phyloP scores from a whole-genome alignment of 2,888 invertebrate genomes.

The Drosophila nigricruria region DNA sequence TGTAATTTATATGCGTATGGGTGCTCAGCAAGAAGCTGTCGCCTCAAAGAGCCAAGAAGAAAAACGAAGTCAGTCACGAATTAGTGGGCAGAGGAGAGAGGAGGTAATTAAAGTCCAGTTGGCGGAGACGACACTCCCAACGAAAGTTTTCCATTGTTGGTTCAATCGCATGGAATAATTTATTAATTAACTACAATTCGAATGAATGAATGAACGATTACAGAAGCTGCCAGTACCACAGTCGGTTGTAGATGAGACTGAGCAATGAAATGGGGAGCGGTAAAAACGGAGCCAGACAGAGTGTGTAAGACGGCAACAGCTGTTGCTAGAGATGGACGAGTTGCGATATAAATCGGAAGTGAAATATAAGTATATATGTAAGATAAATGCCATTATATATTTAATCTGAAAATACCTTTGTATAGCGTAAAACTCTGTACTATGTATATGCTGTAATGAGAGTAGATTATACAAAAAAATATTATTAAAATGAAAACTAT shows the following conservation, averaged over 20 bases:
- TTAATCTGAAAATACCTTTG: not conserved
- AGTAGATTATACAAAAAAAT: not conserved
- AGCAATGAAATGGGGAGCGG: not conserved
- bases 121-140: conserved; percentile 32
- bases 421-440: too few relatives aligned
- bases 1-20: conserved; percentile 53
- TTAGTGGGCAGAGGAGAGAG: conserved; percentile 5
- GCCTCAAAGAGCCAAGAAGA: not conserved
- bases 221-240: conserved; percentile 38
- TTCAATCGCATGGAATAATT: conserved; percentile 80
- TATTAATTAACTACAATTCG: conserved; percentile 80
- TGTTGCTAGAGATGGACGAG: conserved; percentile 20
- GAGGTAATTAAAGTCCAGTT: conserved; percentile 59
- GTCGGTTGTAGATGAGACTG: conserved; percentile 1
- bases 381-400: not conserved
- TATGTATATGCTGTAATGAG: too few relatives aligned
- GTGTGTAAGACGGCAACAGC: conserved; percentile 19
- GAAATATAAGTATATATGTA: not conserved
- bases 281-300: not conserved
- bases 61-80: not conserved
- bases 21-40: not conserved
- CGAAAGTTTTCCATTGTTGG: conserved; percentile 72
- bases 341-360: not conserved
- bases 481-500: too few relatives aligned
- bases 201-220: conserved; percentile 80